phyloP scores from a whole-genome alignment of 2,888 invertebrate species.

The Boloria euphrosyne region DNA sequence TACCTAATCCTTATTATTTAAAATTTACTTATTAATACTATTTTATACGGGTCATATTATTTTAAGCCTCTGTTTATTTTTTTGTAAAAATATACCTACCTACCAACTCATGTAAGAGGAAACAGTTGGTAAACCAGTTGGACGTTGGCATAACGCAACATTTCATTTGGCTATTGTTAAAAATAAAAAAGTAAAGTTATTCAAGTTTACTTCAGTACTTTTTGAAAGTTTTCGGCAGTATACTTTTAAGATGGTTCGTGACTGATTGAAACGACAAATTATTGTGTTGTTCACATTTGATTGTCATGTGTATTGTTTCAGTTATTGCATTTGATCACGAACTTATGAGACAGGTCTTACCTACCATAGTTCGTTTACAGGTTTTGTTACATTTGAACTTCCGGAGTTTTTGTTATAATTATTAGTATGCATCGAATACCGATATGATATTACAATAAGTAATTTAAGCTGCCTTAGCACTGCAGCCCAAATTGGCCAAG shows the following conservation, averaged over 20 bases:
- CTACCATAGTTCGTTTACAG: not conserved
- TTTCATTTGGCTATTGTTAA: no score
- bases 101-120: no score
- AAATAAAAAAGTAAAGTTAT: no score
- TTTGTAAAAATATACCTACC: no score
- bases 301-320: constrained; percentile 10
- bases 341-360: not conserved
- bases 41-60: no score
- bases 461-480: constrained; percentile 5
- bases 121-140: not conserved
- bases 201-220: no score
- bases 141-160: no score
- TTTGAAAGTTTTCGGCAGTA: no score
- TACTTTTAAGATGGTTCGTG: constrained; percentile 7
- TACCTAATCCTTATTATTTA: no score
- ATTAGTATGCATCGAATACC: not conserved
- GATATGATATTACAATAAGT: constrained; percentile 7
- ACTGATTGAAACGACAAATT: constrained; percentile 6
- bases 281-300: constrained; percentile 8
- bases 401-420: no score
- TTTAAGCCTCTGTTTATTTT: no score
- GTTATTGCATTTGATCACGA: constrained; percentile 1
- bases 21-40: no score
- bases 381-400: not conserved
- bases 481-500: not conserved